Conservation (phyloP, 2,113 vertebrate species). For the Chlamydotis undulata region DNA sequence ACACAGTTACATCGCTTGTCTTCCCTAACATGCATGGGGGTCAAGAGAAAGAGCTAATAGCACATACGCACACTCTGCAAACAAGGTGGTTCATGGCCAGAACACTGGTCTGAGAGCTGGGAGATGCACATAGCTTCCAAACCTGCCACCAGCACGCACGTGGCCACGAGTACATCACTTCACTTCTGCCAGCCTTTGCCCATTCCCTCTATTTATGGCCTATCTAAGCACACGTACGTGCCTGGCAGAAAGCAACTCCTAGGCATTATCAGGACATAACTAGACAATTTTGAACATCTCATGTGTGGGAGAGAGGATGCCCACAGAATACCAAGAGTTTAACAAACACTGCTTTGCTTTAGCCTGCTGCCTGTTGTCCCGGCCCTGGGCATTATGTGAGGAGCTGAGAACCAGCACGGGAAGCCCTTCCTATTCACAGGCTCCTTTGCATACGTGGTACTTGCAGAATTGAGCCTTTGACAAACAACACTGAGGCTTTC, state of each 20-base stretch:
- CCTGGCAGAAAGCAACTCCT: background rate
- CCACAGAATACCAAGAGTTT: background rate
- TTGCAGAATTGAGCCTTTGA: constrained; percentile 44
- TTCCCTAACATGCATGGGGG: fast-evolving
- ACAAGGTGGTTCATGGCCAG: fast-evolving
- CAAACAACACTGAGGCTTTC: constrained; percentile 58
- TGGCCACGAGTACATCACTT: background rate
- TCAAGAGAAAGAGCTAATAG: background rate
- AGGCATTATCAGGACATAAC: background rate
- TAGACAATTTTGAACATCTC: background rate
- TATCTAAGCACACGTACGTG: fast-evolving
- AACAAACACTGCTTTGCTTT: background rate
- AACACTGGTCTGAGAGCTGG: background rate
- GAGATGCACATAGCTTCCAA: background rate
- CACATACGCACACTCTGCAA: background rate
- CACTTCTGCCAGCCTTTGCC: background rate
- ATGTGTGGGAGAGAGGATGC: fast-evolving
- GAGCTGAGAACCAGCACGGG: background rate
- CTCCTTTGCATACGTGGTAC: constrained; percentile 38
- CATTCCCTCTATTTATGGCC: background rate
- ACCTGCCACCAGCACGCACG: background rate
- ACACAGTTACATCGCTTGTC: background rate
- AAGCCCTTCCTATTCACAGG: background rate
- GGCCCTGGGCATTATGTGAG: background rate
- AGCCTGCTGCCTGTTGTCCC: background rate